Conservation (phyloP, 2,797 vertebrate genomes). For the Coilia nasus region DNA sequence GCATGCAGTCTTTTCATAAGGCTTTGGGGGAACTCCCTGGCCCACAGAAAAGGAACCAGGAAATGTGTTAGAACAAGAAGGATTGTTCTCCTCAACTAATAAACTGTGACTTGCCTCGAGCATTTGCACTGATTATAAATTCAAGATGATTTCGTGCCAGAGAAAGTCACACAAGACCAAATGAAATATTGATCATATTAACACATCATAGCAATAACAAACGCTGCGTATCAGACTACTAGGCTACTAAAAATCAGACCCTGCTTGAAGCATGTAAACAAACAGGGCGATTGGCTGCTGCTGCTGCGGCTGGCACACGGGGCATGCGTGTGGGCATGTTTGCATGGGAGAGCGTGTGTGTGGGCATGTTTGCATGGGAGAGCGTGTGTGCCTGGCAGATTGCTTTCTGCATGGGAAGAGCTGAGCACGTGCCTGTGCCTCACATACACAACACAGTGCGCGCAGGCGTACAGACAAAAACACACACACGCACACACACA, state of each 20-base stretch:
- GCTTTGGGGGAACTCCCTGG: neutral
- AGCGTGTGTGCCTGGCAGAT: constrained; percentile 44
- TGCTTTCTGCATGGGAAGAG: constrained; percentile 31
- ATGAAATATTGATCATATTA: neutral
- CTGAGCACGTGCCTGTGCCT: constrained; percentile 21
- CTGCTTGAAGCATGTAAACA: neutral
- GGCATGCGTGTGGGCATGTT: constrained; percentile 12
- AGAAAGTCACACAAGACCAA: neutral
- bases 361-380: constrained; percentile 7
- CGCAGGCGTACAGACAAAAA: neutral
- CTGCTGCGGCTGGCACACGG: neutral
- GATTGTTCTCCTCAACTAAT: neutral
- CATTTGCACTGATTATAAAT: neutral
- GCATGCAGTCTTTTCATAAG: neutral
- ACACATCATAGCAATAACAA: neutral
- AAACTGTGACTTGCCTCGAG: neutral
- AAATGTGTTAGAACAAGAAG: neutral
- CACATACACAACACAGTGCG: constrained; percentile 4
- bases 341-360: constrained; percentile 20
- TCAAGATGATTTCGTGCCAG: neutral
- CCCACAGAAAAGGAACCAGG: neutral
- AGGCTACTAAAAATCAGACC: too few relatives aligned
- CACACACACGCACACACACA: neutral
- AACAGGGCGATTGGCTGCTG: neutral
- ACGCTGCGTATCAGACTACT: too few relatives aligned